A percentile compares a stretch with the other conserved stretches of the same genome.
These are phyloP conservation scores for Biston stratarius DNA, from an alignment of 2,888 invertebrate species.

Conservation along the genomic window DNA sequence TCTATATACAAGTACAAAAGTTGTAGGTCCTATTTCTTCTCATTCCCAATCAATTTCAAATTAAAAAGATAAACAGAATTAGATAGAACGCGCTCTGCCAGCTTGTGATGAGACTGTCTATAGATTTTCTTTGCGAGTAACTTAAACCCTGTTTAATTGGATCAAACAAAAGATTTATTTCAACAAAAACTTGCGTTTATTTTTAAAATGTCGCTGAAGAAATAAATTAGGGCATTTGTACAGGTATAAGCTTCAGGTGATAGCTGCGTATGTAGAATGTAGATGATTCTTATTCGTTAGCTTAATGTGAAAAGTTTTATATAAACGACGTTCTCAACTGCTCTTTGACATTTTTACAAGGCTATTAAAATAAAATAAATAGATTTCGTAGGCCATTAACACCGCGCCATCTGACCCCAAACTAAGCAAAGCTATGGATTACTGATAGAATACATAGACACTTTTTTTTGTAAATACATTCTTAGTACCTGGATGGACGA, in stretches of 20 bases:
- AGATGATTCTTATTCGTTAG: no score
- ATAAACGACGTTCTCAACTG: background rate
- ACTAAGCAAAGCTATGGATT: no score
- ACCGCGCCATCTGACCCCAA: no score
- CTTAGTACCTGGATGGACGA: no score
- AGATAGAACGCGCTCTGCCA: slow-evolving; percentile 12
- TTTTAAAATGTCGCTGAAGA: slow-evolving; percentile 14
- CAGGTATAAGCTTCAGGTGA: background rate
- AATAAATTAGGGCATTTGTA: slow-evolving; percentile 8
- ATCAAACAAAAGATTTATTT: slow-evolving; percentile 20
- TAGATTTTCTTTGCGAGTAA: slow-evolving; percentile 20
- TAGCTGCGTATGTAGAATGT: slow-evolving; percentile 1
- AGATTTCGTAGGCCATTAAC: no score
- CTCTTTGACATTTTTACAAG: background rate
- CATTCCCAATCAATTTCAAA: slow-evolving; percentile 28
- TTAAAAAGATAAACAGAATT: slow-evolving; percentile 32
- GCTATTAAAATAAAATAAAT: background rate
- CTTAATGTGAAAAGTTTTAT: slow-evolving; percentile 4
- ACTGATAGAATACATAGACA: no score
- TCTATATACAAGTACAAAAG: background rate
- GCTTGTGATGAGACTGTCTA: slow-evolving; percentile 9
- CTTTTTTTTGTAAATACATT: no score
- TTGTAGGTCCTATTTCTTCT: slow-evolving; percentile 17
- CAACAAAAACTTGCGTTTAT: slow-evolving; percentile 9
- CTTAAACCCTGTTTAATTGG: slow-evolving; percentile 27